A percentile compares a stretch with the other conserved stretches of the same genome.
Conservation (phyloP, 2,888 invertebrate species). For the Nomada ruficornis region DNA sequence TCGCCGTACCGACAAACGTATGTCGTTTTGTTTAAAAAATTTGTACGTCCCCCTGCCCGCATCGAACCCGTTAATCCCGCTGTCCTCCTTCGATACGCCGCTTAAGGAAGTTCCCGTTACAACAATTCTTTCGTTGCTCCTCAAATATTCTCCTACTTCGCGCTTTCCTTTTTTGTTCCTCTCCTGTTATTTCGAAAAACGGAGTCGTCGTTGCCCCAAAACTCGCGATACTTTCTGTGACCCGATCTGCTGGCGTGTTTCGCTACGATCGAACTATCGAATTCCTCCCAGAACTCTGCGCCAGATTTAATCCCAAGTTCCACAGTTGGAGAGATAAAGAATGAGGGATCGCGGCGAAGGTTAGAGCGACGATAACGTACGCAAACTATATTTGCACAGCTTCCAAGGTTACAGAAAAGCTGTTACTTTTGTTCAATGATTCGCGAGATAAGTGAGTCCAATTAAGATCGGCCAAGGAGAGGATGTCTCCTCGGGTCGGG, state of each 20-base stretch:
- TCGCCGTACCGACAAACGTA: background rate
- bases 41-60: background rate
- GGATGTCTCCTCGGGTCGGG: background rate
- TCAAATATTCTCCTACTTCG: background rate
- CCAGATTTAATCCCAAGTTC: background rate
- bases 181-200: background rate
- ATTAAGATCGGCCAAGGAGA: slow-evolving; percentile 1
- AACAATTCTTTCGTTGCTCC: background rate
- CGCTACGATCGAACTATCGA: background rate
- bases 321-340: background rate
- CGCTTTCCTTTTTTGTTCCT: background rate
- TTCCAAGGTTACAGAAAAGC: background rate
- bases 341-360: background rate
- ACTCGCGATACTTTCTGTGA: no score
- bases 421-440: slow-evolving; percentile 2
- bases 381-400: background rate
- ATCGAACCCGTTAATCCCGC: slow-evolving; percentile 43
- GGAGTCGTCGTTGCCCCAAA: no score
- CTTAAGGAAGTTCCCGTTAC: slow-evolving; percentile 34
- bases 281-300: background rate
- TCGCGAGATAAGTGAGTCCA: slow-evolving; percentile 7
- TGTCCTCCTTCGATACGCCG: slow-evolving; percentile 24
- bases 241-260: background rate
- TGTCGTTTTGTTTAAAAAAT: slow-evolving; percentile 29
- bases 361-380: background rate